Percentiles rank a stretch among this genome's conserved stretches.
Evolutionary conservation across 2,797 vertebrate genomes (phyloP).

Genomic region (Anguilla marmorata): DNA sequence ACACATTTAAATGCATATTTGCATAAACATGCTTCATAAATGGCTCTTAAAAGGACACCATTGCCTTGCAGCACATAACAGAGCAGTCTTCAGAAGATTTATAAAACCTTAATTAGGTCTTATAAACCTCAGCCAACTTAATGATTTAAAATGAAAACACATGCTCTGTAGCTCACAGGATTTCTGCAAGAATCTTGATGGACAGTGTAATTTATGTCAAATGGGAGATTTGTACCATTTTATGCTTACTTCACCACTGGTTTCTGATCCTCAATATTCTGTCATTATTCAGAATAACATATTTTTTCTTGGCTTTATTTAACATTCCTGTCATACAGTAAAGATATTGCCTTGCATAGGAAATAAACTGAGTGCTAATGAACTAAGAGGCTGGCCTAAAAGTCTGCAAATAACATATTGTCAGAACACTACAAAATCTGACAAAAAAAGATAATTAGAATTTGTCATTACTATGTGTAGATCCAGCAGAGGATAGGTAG

Average conservation of each 20-base stretch:
- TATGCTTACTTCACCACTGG: constrained; percentile 9
- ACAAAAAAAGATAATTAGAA: background rate
- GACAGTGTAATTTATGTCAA: background rate
- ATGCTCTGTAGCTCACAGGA: background rate
- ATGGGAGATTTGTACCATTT: background rate
- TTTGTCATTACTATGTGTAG: background rate
- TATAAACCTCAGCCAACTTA: constrained; percentile 51
- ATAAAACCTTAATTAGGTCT: constrained; percentile 69
- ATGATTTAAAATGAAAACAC: constrained; percentile 38
- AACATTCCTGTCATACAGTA: background rate
- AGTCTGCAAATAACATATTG: background rate
- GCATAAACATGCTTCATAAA: constrained; percentile 74
- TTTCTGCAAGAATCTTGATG: constrained; percentile 6
- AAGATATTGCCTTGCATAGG: background rate
- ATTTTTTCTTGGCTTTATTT: background rate
- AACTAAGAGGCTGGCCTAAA: background rate
- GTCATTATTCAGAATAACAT: background rate
- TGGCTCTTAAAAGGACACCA: constrained; percentile 68
- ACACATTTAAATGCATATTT: constrained; percentile 74
- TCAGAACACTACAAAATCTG: background rate
- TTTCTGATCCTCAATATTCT: background rate
- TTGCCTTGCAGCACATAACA: constrained; percentile 65
- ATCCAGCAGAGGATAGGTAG: background rate
- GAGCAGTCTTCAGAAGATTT: constrained; percentile 67
- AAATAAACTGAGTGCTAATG: background rate